phyloP scores from a whole-genome alignment of 2,888 invertebrate genomes.

The Hemaris fuciformis region DNA sequence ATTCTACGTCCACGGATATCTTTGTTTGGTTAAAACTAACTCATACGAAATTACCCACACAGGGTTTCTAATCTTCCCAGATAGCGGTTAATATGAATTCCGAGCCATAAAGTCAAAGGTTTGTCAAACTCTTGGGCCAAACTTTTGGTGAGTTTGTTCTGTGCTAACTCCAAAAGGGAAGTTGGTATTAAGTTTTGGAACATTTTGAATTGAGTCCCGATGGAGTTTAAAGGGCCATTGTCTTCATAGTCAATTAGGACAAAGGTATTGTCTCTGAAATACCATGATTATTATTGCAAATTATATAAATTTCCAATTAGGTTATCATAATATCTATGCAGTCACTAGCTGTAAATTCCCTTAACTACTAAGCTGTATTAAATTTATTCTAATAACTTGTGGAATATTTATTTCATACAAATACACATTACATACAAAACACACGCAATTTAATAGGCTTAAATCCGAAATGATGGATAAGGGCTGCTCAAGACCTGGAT shows the following conservation, averaged over 20 bases:
- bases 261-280: slow-evolving; percentile 24
- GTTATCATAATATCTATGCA: background rate
- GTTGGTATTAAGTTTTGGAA: slow-evolving; percentile 35
- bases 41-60: slow-evolving; percentile 56
- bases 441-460: too few relatives aligned
- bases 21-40: slow-evolving; percentile 48
- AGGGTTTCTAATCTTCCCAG: slow-evolving; percentile 54
- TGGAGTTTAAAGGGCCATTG: slow-evolving; percentile 39
- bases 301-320: slow-evolving; percentile 8
- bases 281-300: slow-evolving; percentile 8
- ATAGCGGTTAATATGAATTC: slow-evolving; percentile 59
- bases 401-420: too few relatives aligned
- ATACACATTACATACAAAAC: too few relatives aligned
- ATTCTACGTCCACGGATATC: slow-evolving; percentile 17
- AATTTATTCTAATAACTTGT: too few relatives aligned
- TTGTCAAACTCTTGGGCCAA: slow-evolving; percentile 43
- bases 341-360: background rate
- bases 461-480: too few relatives aligned
- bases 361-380: too few relatives aligned
- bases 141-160: slow-evolving; percentile 45
- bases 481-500: too few relatives aligned
- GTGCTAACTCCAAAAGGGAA: slow-evolving; percentile 26
- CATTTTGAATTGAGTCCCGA: slow-evolving; percentile 41
- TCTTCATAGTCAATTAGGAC: slow-evolving; percentile 33
- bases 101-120: slow-evolving; percentile 45